phyloP scores from a whole-genome alignment of 2,797 vertebrate genomes.

The Halcyon chelicuti region DNA sequence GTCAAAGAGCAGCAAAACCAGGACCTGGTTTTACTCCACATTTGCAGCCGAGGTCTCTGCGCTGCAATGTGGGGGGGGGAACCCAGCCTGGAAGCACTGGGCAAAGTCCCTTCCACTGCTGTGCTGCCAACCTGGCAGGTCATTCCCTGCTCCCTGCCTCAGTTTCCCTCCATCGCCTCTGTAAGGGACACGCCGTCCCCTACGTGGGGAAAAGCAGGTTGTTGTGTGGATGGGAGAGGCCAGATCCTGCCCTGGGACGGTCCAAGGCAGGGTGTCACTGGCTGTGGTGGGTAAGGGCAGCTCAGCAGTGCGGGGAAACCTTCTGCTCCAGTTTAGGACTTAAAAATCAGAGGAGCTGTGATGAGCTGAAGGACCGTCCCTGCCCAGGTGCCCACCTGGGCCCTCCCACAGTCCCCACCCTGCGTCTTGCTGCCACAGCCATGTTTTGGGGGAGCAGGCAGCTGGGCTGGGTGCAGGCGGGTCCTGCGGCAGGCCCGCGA shows the following conservation, averaged over 20 bases:
- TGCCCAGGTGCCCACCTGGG: rapidly evolving
- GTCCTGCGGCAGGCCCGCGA: rapidly evolving
- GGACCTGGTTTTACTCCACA: neutral
- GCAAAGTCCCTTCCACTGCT: neutral
- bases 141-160: neutral
- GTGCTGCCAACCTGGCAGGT: neutral
- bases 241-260: neutral
- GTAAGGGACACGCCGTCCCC: neutral
- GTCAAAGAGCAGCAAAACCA: slow-evolving; percentile 58
- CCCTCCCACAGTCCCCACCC: neutral
- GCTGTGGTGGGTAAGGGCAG: rapidly evolving
- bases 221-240: neutral
- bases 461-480: neutral
- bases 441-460: neutral
- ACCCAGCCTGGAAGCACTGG: neutral
- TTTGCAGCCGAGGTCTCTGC: neutral
- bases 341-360: rapidly evolving
- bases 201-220: rapidly evolving
- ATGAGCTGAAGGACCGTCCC: neutral
- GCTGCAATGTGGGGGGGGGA: rapidly evolving
- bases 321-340: neutral
- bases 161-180: neutral
- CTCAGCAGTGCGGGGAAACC: neutral
- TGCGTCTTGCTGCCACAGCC: rapidly evolving
- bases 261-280: neutral